phyloP scores from a whole-genome alignment of 1,140 invertebrate genomes.

The Saccostrea cuccullata region DNA sequence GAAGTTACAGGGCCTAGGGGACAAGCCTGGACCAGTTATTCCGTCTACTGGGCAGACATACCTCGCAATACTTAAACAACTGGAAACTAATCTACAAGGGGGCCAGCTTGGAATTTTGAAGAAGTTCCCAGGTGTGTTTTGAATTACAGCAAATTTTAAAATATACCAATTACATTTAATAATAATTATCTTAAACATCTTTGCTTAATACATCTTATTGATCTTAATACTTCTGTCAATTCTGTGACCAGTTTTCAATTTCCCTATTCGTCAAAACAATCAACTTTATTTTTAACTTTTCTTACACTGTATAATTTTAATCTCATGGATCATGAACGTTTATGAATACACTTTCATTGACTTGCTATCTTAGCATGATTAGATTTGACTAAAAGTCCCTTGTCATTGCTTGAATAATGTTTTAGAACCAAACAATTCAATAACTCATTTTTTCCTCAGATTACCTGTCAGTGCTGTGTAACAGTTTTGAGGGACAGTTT shows the following conservation, averaged over 20 bases:
- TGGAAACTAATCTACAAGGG: constrained; percentile 56
- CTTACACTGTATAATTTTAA: too few species aligned
- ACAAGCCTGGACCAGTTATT: too few species aligned
- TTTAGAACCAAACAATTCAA: not conserved
- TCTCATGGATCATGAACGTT: too few species aligned
- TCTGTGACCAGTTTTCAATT: too few species aligned
- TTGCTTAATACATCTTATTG: not conserved
- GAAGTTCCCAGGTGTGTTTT: constrained; percentile 58
- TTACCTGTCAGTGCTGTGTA: constrained; percentile 69
- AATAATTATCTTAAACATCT: not conserved
- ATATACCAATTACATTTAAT: not conserved
- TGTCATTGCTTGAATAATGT: not conserved
- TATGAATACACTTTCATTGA: too few species aligned
- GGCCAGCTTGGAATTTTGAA: constrained; percentile 9
- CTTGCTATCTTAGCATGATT: too few species aligned
- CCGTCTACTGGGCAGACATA: constrained; percentile 88
- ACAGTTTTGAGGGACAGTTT: constrained; percentile 66
- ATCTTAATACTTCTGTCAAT: not conserved
- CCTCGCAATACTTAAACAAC: constrained; percentile 84
- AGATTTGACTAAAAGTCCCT: too few species aligned
- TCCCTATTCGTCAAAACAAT: not conserved
- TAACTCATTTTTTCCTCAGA: constrained; percentile 58
- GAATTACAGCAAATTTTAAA: too few species aligned
- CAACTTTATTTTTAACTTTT: too few species aligned
- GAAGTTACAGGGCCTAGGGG: too few species aligned